These are phyloP conservation scores for Disparrhopalites patrizii DNA, from an alignment of 2,888 invertebrate genomes.

Conservation along the genomic window DNA sequence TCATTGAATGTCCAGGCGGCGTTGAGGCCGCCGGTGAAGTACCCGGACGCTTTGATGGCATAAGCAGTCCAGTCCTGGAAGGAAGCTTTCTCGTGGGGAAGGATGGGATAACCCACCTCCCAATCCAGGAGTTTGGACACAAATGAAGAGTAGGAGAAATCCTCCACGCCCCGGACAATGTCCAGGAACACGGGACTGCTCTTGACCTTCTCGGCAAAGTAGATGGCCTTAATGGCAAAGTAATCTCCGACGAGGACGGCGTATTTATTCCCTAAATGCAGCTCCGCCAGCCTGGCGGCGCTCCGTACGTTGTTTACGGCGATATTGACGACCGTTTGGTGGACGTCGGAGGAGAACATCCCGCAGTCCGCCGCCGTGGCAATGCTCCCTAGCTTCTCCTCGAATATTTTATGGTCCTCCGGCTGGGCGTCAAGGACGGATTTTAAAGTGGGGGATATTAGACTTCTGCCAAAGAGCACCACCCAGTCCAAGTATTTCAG, in stretches of 20 bases:
- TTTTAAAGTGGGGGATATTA: slow-evolving; percentile 1
- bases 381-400: slow-evolving; percentile 35
- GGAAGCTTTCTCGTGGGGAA: slow-evolving; percentile 32
- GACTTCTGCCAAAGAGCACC: slow-evolving; percentile 43
- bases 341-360: slow-evolving; percentile 47
- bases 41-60: slow-evolving; percentile 37
- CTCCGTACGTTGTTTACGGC: slow-evolving; percentile 26
- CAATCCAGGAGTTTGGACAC: slow-evolving; percentile 38
- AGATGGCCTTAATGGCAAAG: slow-evolving; percentile 46
- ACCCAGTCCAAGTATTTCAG: slow-evolving; percentile 45
- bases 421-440: neutral
- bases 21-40: slow-evolving; percentile 45
- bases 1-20: slow-evolving; percentile 32
- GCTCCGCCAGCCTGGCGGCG: slow-evolving; percentile 24
- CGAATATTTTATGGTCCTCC: slow-evolving; percentile 12
- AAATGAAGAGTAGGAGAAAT: slow-evolving; percentile 42
- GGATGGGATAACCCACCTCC: slow-evolving; percentile 32
- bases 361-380: slow-evolving; percentile 43
- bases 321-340: slow-evolving; percentile 45
- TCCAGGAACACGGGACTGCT: slow-evolving; percentile 39
- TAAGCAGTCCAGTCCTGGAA: slow-evolving; percentile 40
- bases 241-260: slow-evolving; percentile 47
- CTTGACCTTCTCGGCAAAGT: slow-evolving; percentile 42
- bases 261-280: slow-evolving; percentile 45
- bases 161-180: slow-evolving; percentile 45